These are phyloP conservation scores for Pandemis corylana DNA, from an alignment of 2,888 invertebrate genomes.

Conservation along the genomic window DNA sequence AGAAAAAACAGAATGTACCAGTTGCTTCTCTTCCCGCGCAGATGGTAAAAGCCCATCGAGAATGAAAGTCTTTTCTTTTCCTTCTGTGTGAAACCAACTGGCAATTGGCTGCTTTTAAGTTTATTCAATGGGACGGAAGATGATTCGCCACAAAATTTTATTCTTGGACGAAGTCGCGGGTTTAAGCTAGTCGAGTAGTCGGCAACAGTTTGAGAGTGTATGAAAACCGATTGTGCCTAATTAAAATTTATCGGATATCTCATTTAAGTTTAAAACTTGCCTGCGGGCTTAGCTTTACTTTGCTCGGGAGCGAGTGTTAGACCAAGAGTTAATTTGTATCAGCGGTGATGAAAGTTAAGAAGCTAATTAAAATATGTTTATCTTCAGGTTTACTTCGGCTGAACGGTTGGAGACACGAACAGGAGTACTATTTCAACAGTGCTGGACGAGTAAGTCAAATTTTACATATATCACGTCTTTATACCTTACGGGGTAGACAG, in stretches of 20 bases:
- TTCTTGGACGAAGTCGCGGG: not conserved
- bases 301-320: not conserved
- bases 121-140: too few species aligned
- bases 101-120: too few species aligned
- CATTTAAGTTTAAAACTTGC: slow-evolving; percentile 17
- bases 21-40: too few species aligned
- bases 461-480: not conserved
- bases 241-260: slow-evolving; percentile 16
- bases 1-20: too few species aligned
- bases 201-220: too few species aligned
- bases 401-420: slow-evolving; percentile 7
- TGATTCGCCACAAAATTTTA: not conserved
- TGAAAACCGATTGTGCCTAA: not conserved
- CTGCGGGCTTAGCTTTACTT: slow-evolving; percentile 2
- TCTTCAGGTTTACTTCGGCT: slow-evolving; percentile 30
- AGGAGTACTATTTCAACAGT: slow-evolving; percentile 31
- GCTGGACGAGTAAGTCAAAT: slow-evolving; percentile 38
- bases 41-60: too few species aligned
- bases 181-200: not conserved
- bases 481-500: too few species aligned
- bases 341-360: slow-evolving; percentile 10
- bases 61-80: too few species aligned
- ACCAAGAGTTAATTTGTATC: slow-evolving; percentile 11
- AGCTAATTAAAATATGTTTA: slow-evolving; percentile 22
- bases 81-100: too few species aligned